Base-by-base conservation (phyloP, 2,113 vertebrate species). In the Pteropus alecto region DNA sequence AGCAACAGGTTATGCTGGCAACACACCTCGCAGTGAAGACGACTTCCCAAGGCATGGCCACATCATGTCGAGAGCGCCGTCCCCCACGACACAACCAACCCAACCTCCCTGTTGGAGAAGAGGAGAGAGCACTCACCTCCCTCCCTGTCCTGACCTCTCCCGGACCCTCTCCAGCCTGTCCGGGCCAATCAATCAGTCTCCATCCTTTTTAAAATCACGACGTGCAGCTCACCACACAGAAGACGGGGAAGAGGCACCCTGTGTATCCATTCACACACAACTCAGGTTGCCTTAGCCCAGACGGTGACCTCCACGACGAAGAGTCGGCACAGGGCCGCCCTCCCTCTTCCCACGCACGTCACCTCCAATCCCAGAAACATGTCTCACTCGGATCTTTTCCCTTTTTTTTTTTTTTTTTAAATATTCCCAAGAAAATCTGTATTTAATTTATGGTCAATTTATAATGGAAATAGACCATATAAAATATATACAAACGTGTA, bases 371-470 rank as follows among this genome's bases (percentile, higher is more conserved):
- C 82, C 86, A 91, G 97, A 98, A 98, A 97, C 26, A 96, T 93
- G 97, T 73, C 97, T 90, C 2, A 88, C 82, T 84, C 60, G 65
- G 96, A 93, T 8, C 51, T 51, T 91, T 97, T 46, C 85, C 91
- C 0, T 73, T 93, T 95, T 95, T 85, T 58, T 51, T 77, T 18
- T 74, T 54, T 51, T 51, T 48, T 9, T 7, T 93, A 96, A 10
- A 98, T 98, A 96, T 97, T 97, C 97, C 98, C 98, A 97, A 97
- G 93, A 90, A 98, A 97, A 98, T 98, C 98, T 99, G 98, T 74
- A 97, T 98, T 98, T 98, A 98, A 98, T 99, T 98, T 98, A 97
- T 98, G 97, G 95, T 30, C 96, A 97, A 98, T 98, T 98, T 98
- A 98, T 97, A 98, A 98, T 98, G 97, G 97, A 98, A 98, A 98